These are phyloP conservation scores for Thymelicus lineola DNA, from an alignment of 2,888 invertebrate species.

Conservation along the genomic window DNA sequence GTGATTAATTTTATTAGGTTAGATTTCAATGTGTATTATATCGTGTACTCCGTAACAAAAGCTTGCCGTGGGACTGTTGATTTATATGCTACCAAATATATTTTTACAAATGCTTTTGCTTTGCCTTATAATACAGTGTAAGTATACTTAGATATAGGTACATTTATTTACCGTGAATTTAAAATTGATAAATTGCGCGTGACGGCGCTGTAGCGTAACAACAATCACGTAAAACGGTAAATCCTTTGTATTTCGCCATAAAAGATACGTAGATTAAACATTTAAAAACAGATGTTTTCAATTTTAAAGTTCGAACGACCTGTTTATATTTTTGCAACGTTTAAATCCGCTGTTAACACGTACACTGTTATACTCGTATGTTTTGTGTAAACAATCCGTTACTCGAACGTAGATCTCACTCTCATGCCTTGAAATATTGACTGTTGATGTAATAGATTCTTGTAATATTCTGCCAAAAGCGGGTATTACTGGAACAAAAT, in stretches of 20 bases:
- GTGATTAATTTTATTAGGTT: no score
- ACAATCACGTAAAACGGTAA: background rate
- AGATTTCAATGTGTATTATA: no score
- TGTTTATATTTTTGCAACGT: slow-evolving; percentile 2
- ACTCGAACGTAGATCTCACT: slow-evolving; percentile 7
- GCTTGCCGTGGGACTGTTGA: no score
- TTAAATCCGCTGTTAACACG: background rate
- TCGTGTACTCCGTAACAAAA: no score
- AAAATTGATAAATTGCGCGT: background rate
- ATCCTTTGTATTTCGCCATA: background rate
- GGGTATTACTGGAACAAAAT: background rate
- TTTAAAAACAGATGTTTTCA: no score
- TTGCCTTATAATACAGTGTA: no score
- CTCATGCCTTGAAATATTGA: slow-evolving; percentile 16
- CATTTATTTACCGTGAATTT: no score
- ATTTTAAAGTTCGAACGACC: background rate
- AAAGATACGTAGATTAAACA: no score
- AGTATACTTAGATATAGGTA: no score
- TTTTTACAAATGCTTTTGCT: no score
- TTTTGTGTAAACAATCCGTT: slow-evolving; percentile 14
- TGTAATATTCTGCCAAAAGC: background rate
- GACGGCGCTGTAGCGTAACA: background rate
- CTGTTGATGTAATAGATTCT: slow-evolving; percentile 19
- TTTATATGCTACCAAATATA: no score
- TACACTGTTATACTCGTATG: background rate